Evolutionary conservation across 2,797 vertebrate species (phyloP).

Genomic region (Sebastes matsubarae): DNA sequence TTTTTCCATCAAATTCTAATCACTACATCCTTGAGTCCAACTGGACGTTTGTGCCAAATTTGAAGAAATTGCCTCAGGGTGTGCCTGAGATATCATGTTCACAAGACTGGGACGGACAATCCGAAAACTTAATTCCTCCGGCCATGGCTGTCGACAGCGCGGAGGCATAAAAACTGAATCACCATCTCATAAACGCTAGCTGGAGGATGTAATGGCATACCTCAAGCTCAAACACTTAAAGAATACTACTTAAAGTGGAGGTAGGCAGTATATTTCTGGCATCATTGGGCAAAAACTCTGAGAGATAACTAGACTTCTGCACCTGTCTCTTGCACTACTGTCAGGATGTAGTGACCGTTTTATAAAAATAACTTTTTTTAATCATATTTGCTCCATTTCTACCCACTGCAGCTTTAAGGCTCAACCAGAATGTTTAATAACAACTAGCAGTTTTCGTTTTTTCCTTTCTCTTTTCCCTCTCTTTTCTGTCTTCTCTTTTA

Average conservation of each 20-base stretch:
- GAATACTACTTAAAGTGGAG: not conserved
- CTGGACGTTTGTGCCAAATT: not conserved
- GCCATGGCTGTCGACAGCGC: not conserved
- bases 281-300: no score
- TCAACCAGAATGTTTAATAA: not conserved
- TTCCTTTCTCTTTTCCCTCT: not conserved
- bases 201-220: not conserved
- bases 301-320: no score
- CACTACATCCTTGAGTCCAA: rapidly evolving
- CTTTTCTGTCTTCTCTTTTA: not conserved
- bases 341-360: no score
- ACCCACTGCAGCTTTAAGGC: no score
- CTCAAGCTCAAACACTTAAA: not conserved
- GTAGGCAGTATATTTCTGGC: no score
- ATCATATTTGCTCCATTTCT: no score
- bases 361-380: no score
- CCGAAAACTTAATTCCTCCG: not conserved
- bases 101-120: not conserved
- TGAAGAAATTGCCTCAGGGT: rapidly evolving
- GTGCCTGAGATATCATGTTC: not conserved
- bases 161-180: not conserved
- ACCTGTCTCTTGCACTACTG: no score
- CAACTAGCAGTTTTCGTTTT: rapidly evolving
- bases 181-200: not conserved
- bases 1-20: not conserved